Conservation (phyloP, 2,113 vertebrate genomes). For the Calidris pygmaea region DNA sequence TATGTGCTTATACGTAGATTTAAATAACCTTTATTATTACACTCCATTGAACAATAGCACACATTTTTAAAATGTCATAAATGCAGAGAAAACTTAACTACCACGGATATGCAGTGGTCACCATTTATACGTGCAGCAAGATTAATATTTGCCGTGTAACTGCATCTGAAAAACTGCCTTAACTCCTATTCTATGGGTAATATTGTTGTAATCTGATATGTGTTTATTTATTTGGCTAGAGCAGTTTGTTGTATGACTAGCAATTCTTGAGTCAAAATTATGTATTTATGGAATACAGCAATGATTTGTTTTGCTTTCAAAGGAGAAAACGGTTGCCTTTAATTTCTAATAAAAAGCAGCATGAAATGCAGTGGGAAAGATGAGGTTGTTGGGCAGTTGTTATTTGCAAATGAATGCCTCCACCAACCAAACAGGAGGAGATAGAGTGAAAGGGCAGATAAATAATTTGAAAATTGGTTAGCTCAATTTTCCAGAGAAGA, state of each 20-base stretch:
- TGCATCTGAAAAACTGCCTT: neutral
- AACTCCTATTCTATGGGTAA: neutral
- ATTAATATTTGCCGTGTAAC: neutral
- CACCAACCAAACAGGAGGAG: neutral
- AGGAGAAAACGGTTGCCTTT: neutral
- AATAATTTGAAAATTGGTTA: neutral
- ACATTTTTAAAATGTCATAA: neutral
- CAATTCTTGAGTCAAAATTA: neutral
- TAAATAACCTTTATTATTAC: constrained; percentile 21
- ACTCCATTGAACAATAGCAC: neutral
- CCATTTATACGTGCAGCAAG: neutral
- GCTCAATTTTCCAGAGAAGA: neutral
- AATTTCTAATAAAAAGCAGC: neutral
- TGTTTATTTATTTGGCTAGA: neutral
- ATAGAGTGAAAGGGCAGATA: neutral
- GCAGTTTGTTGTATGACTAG: neutral
- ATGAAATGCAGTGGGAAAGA: neutral
- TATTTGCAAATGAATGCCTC: neutral
- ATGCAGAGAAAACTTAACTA: neutral
- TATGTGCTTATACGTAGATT: neutral
- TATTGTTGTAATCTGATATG: neutral
- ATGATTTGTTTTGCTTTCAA: neutral
- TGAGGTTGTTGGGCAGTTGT: neutral
- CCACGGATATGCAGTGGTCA: neutral
- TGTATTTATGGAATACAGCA: neutral